Evolutionary conservation across 2,888 invertebrate species (phyloP).

Genomic region (Caenorhabditis japonica): DNA sequence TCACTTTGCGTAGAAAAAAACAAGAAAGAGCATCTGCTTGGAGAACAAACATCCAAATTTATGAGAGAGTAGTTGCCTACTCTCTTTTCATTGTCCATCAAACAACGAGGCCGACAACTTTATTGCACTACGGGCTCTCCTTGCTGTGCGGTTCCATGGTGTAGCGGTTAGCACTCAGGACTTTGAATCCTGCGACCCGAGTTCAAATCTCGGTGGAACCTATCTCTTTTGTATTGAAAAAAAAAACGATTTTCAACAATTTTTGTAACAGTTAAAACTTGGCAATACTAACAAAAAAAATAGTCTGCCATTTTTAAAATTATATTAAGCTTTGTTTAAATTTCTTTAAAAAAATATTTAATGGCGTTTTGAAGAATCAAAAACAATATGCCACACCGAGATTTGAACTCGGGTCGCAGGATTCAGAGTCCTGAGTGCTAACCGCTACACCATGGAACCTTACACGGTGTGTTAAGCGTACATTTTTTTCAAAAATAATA

Average conservation of each 20-base stretch:
- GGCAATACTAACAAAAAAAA: too few species aligned
- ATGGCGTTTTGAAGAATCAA: background rate
- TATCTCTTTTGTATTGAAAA: constrained; percentile 8
- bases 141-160: constrained; percentile 53
- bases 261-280: too few species aligned
- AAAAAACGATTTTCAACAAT: background rate
- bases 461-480: constrained; percentile 1
- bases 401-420: constrained; percentile 65
- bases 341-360: too few species aligned
- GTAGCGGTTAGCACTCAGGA: constrained; percentile 68
- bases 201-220: constrained; percentile 68
- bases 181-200: constrained; percentile 64
- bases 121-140: too few species aligned
- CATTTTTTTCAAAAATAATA: too few species aligned
- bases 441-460: constrained; percentile 27
- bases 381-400: constrained; percentile 10
- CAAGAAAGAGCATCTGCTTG: too few species aligned
- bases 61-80: too few species aligned
- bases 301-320: too few species aligned
- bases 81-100: too few species aligned
- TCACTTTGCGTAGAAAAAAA: background rate
- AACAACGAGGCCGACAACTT: too few species aligned
- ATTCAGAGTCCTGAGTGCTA: constrained; percentile 66
- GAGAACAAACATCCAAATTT: too few species aligned
- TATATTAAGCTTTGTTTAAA: too few species aligned